A percentile compares a stretch with the other conserved stretches of the same genome.
Conservation (phyloP, 1,140 invertebrate species). For the Pectinophora gossypiella region DNA sequence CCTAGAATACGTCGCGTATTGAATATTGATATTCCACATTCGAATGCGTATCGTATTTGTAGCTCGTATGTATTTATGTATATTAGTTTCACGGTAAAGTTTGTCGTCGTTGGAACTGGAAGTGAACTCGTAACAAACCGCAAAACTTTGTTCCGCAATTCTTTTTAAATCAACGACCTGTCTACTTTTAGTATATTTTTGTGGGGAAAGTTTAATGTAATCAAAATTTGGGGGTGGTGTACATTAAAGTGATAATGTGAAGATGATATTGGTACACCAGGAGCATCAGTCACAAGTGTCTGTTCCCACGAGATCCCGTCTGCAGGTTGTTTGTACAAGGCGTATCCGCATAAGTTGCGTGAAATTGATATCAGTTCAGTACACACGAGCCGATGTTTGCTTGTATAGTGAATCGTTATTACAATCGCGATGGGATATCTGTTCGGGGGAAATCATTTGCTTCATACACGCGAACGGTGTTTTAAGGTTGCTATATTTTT, state of each 20-base stretch:
- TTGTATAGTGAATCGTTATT: slow-evolving; percentile 34
- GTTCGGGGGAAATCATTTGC: slow-evolving; percentile 8
- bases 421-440: slow-evolving; percentile 28
- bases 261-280: background rate
- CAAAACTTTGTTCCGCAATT: background rate
- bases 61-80: background rate
- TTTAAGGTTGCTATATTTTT: too few relatives aligned
- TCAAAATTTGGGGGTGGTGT: background rate
- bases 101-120: too few relatives aligned
- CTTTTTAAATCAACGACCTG: background rate
- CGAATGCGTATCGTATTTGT: background rate
- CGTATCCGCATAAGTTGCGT: slow-evolving; percentile 48
- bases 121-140: too few relatives aligned
- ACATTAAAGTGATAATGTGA: too few relatives aligned
- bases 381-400: slow-evolving; percentile 44
- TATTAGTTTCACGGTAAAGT: background rate
- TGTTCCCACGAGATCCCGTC: background rate
- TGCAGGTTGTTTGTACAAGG: background rate
- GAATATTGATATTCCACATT: too few relatives aligned
- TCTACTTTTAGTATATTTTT: background rate
- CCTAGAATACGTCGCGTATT: background rate
- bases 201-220: background rate
- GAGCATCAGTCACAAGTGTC: slow-evolving; percentile 1
- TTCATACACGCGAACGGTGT: slow-evolving; percentile 12
- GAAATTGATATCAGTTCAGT: slow-evolving; percentile 59